Evolutionary conservation across 2,888 invertebrate species (phyloP).

Genomic region (Drosophila lacicola): DNA sequence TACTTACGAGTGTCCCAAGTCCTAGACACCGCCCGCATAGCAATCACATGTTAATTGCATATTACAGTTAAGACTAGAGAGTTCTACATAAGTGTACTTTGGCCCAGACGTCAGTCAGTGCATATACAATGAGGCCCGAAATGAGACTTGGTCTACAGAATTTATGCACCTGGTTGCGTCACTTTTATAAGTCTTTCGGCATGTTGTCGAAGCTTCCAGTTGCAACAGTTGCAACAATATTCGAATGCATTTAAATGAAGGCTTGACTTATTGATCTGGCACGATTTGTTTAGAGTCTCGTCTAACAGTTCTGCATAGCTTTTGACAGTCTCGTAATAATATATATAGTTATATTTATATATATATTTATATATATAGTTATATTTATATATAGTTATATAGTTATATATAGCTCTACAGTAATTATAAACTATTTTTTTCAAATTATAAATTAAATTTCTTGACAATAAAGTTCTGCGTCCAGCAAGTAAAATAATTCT

Average conservation of each 20-base stretch:
- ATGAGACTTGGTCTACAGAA: background rate
- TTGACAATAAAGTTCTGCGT: too few species aligned
- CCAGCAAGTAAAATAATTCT: too few species aligned
- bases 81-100: conserved; percentile 24
- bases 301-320: too few species aligned
- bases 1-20: conserved; percentile 12
- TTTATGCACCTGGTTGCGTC: conserved; percentile 13
- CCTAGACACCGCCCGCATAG: conserved; percentile 46
- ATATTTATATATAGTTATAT: too few species aligned
- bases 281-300: too few species aligned
- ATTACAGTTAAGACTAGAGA: conserved; percentile 56
- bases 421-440: too few species aligned
- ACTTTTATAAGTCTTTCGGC: background rate
- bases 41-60: conserved; percentile 55
- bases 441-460: too few species aligned
- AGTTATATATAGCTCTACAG: too few species aligned
- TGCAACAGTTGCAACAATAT: background rate
- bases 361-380: too few species aligned
- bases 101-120: conserved; percentile 6
- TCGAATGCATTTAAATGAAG: background rate
- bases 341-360: too few species aligned
- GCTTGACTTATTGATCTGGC: too few species aligned
- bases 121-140: conserved; percentile 28
- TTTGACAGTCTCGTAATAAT: too few species aligned
- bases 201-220: background rate